phyloP scores from a whole-genome alignment of 2,113 vertebrate species.

The Ursus arctos region DNA sequence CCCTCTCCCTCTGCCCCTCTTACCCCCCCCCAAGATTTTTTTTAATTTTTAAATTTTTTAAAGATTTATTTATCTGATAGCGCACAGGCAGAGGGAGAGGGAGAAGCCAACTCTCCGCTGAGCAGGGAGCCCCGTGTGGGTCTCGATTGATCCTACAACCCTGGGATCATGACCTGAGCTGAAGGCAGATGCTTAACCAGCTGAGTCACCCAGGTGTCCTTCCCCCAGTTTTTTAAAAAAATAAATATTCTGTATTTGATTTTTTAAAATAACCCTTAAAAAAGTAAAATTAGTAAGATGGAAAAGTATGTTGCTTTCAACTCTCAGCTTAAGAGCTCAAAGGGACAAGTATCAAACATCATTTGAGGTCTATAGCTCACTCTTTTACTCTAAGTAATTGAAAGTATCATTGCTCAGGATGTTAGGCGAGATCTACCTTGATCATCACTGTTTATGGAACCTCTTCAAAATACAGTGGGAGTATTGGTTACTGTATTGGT shows the following conservation, averaged over 20 bases:
- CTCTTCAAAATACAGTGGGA: neutral
- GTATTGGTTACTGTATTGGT: neutral
- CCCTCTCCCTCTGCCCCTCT: neutral
- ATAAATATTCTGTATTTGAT: neutral
- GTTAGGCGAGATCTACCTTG: neutral
- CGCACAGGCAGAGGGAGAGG: too few species aligned
- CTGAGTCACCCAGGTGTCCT: too few species aligned
- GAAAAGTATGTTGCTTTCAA: neutral
- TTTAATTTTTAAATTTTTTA: too few species aligned
- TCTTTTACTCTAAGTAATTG: slow-evolving; percentile 18
- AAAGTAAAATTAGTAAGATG: neutral
- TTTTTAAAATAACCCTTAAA: neutral
- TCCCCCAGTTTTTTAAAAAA: neutral
- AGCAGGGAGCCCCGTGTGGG: too few species aligned
- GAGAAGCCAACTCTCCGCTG: too few species aligned
- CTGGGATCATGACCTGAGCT: too few species aligned
- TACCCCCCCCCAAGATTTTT: neutral
- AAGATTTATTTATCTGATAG: too few species aligned
- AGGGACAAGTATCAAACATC: neutral
- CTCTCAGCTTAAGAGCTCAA: neutral
- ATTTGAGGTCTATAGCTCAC: neutral
- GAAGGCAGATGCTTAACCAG: too few species aligned
- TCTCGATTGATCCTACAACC: too few species aligned
- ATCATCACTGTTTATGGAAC: neutral
- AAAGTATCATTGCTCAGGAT: neutral